These are phyloP conservation scores for Chromobotia macracanthus DNA, from an alignment of 2,797 vertebrate genomes.

Conservation along the genomic window DNA sequence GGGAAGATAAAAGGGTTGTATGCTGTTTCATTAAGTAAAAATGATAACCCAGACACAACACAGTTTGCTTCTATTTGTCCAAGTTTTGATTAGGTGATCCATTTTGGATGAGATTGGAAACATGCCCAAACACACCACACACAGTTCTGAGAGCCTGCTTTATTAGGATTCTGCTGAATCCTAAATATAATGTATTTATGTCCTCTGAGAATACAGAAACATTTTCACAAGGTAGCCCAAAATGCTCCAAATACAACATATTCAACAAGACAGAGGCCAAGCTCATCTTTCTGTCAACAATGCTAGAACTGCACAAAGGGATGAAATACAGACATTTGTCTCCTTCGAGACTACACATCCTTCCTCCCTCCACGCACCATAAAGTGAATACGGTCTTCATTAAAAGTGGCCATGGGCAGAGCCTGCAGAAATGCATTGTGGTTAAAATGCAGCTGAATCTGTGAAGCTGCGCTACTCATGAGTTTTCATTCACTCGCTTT, in stretches of 20 bases:
- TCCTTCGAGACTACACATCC: constrained; percentile 35
- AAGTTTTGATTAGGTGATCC: too few species aligned
- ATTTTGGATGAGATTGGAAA: too few species aligned
- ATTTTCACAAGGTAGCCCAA: neutral
- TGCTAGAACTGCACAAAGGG: neutral
- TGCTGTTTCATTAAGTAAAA: too few species aligned
- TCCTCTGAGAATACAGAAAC: neutral
- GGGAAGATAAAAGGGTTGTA: too few species aligned
- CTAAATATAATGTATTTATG: too few species aligned
- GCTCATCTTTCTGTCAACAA: too few species aligned
- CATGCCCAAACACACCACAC: neutral
- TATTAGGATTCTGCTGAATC: too few species aligned
- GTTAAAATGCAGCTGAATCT: constrained; percentile 72
- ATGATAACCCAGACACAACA: neutral
- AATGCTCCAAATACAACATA: too few species aligned
- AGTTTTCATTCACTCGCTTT: constrained; percentile 71
- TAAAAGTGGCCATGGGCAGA: constrained; percentile 66
- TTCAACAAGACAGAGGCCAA: too few species aligned
- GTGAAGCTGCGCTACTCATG: constrained; percentile 73
- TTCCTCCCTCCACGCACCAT: constrained; percentile 41
- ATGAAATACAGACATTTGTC: constrained; percentile 8
- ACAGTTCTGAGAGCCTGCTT: neutral
- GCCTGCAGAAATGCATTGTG: constrained; percentile 71
- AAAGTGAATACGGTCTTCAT: constrained; percentile 61
- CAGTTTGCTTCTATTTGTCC: neutral